phyloP scores from a whole-genome alignment of 2,113 vertebrate species.

The Mellivora capensis region DNA sequence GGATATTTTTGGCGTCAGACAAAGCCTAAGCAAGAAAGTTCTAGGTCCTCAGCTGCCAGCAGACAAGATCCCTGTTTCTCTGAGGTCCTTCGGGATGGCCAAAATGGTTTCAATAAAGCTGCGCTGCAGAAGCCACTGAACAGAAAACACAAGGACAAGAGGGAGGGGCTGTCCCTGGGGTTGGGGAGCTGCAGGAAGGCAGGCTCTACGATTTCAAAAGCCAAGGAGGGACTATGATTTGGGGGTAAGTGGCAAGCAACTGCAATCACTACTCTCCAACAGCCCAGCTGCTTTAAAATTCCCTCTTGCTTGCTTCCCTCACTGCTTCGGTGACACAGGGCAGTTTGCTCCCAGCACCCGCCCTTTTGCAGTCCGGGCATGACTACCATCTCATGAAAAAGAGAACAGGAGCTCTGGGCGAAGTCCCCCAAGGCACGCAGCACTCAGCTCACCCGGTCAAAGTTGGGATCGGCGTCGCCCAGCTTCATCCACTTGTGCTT shows the following conservation, averaged over 20 bases:
- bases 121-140: neutral
- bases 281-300: neutral
- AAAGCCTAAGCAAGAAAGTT: neutral
- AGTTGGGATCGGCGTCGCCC: constrained; percentile 93
- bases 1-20: neutral
- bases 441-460: constrained; percentile 90
- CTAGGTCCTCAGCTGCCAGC: neutral
- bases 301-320: neutral
- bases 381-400: neutral
- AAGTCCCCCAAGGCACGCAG: neutral
- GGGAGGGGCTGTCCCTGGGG: neutral
- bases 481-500: constrained; percentile 99
- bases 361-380: neutral
- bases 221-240: neutral
- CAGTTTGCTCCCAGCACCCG: neutral
- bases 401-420: neutral
- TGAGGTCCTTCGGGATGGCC: neutral
- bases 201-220: neutral
- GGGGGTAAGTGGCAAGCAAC: neutral
- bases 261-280: neutral
- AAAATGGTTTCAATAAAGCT: neutral
- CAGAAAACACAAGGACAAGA: neutral
- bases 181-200: neutral
- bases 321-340: neutral
- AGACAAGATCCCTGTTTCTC: neutral